phyloP scores from a whole-genome alignment of 2,797 vertebrate genomes.

The Sus cebifrons region DNA sequence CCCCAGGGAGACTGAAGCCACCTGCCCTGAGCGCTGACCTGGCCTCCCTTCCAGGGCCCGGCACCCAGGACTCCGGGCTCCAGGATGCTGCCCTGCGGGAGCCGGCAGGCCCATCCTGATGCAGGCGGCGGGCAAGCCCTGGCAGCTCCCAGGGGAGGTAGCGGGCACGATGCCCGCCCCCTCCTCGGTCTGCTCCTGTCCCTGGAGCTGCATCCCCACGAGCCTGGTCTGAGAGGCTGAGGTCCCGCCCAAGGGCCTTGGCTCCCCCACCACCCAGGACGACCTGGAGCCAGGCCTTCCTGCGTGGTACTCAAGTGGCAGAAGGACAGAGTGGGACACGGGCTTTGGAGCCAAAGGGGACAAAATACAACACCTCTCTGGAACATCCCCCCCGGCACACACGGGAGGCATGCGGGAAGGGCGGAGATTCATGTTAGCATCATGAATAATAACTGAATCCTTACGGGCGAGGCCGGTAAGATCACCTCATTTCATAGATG shows the following conservation, averaged over 20 bases:
- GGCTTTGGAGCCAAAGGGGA: neutral
- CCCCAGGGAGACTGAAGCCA: no score
- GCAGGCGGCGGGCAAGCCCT: fast-evolving
- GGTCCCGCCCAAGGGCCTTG: fast-evolving
- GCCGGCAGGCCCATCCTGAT: neutral
- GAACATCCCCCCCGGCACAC: neutral
- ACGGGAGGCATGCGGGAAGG: neutral
- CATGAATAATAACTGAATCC: neutral
- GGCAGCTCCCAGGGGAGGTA: neutral
- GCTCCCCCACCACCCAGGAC: no score
- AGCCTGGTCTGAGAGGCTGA: neutral
- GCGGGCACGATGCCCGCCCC: neutral
- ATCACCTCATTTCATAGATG: neutral
- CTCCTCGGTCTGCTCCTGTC: neutral
- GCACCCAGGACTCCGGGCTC: neutral
- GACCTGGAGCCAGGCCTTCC: neutral
- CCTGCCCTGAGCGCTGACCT: neutral
- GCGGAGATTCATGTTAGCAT: no score
- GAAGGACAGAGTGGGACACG: fast-evolving
- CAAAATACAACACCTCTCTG: neutral
- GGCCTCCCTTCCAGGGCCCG: no score
- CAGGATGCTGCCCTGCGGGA: neutral
- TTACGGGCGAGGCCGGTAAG: neutral
- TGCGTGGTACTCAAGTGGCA: neutral
- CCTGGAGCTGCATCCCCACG: neutral